These are phyloP conservation scores for Cepphus grylle DNA, from an alignment of 2,113 vertebrate genomes.

Conservation along the genomic window DNA sequence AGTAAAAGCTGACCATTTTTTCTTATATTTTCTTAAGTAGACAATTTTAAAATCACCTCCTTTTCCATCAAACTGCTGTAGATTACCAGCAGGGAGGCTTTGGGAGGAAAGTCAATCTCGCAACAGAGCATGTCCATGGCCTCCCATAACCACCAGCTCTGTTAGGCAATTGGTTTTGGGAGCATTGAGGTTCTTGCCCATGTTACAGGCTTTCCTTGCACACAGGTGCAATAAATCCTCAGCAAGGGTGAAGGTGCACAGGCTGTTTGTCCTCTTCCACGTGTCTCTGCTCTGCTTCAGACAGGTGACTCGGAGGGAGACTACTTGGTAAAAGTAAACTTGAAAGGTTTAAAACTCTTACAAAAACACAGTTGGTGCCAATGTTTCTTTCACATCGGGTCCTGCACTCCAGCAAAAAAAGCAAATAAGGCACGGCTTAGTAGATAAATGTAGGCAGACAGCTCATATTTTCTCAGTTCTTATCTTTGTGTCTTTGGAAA, in stretches of 20 bases:
- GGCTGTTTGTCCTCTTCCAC: not conserved
- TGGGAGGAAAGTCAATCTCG: not conserved
- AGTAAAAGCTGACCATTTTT: not conserved
- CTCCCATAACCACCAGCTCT: not conserved
- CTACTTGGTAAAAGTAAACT: not conserved
- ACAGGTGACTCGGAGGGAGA: not conserved
- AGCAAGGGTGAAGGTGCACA: not conserved
- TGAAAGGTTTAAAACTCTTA: not conserved
- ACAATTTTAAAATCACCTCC: not conserved
- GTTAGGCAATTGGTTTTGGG: not conserved
- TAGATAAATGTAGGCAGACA: not conserved
- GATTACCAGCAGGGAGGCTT: not conserved
- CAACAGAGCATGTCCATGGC: not conserved
- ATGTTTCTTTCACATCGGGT: not conserved
- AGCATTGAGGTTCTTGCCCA: not conserved
- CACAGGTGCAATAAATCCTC: not conserved
- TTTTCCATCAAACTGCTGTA: not conserved
- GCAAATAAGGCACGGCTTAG: not conserved
- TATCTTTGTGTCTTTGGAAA: not conserved
- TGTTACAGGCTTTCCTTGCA: not conserved
- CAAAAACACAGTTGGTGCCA: not conserved
- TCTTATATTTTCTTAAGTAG: not conserved
- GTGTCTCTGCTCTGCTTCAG: not conserved
- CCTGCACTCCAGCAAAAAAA: not conserved
- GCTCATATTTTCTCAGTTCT: not conserved